Evolutionary conservation across 2,888 invertebrate species (phyloP), one percentile per base, ranked within the genome.

Genomic region (Halictus ligatus): DNA sequence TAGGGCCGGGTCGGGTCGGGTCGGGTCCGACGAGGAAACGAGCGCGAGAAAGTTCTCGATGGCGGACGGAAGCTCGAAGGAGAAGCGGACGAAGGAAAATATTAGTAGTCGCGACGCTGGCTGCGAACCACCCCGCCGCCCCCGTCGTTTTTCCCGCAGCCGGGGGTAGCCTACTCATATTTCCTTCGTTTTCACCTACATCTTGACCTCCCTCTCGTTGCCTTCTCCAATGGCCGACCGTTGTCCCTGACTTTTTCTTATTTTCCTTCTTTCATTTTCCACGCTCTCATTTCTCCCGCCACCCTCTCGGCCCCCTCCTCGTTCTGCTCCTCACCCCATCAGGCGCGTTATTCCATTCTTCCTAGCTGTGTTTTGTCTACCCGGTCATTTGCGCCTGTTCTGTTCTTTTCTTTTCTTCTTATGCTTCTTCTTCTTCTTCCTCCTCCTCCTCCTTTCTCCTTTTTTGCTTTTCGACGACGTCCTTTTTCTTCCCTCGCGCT

Each of bases 41-140:
- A 43, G 72, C 58, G 29, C 75, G 64, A 64, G 74, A 71, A 84
- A 84, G 64, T 84, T 85, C 77, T 73, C 25, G 73, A 46, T 67
- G 67, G 48, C 29, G 46, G 54, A 71, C 58, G 84, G 84, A 80
- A 83, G 75, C 75, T 80, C 69, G 69, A 43, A 40, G 71, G 71
- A 40, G 71, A 71, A 76, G 46, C 75, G 75, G 67, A 76, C 64
- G 83, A 77, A 76, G 82, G 78, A 78, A 71, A 82, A 82, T 75
- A 79, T 81, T 78, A 74, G 85, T 71, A 85, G 80, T 80, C 64
- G 72, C 74, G 77, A 81, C 43, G 82, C 64, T 29, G 40, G 81
- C 82, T 43, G n/a, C 75, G 75, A 72, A 43, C 71, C 58, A n/a
- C 5, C 58, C 58, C 40, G 3, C 8, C 74, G 18, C 25, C 21